Evolutionary conservation across 2,888 invertebrate genomes (phyloP), one percentile per base, ranked within the genome.

Genomic region (Cheilosia vernalis): DNA sequence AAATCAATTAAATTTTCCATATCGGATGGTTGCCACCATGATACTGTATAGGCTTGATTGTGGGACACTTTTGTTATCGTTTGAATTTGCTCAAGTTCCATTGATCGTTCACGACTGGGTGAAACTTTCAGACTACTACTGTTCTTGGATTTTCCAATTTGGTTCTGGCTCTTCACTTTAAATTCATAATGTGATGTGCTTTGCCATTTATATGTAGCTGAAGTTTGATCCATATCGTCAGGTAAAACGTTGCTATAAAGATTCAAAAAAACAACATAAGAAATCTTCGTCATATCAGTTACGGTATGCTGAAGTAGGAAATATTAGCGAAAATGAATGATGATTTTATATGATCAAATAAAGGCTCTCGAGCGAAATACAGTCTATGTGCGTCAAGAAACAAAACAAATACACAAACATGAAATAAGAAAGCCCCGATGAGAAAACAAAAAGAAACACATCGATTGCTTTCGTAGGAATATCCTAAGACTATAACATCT

Each of bases 11-110:
- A 91, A n/a, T 90, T 89, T 0, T 67, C 53, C 4, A 15, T 74
- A 24, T 88, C 87, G 7, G 78, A 81, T 0, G 95, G 95, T 27
- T 94, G 93, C 87, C 94, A 93, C 97, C 97, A 97, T 9, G 95
- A 95, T 10, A 97, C 90, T 89, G 95, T 95, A 90, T 96, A 96
- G 19, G 94, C 93, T 37, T 95, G 95, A 90, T 95, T 94, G 84
- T 94, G 94, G 91, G 95, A 95, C 17, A 96, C 94, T 92, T 96
- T 97, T 9, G 95, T 95, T 88, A 96, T 95, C 17, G 93, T 93
- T 79, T 93, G 90, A 15, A 70, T 67, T 58, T 63, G 55, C 19
- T 67, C 49, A 3, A 67, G 53, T 67, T 61, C 64, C 4, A 21
- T 51, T 0, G 70, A 61, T 37, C 80, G 74, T 13, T 72, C 53